phyloP scores from a whole-genome alignment of 2,113 vertebrate species.

The Anseranas semipalmata region DNA sequence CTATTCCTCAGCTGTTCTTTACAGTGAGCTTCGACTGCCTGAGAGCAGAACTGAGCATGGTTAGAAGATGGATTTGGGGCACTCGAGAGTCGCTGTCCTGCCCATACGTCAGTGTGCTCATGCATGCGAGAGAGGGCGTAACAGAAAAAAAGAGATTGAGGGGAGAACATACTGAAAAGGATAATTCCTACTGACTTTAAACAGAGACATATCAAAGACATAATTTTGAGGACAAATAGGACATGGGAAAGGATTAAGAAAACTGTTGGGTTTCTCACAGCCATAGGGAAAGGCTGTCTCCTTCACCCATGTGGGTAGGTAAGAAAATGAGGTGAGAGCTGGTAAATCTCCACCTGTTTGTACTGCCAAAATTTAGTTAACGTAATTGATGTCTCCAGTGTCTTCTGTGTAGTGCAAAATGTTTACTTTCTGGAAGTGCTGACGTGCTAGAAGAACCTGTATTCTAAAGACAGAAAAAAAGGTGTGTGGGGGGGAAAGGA shows the following conservation, averaged over 20 bases:
- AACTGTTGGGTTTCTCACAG: not conserved
- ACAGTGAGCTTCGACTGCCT: not conserved
- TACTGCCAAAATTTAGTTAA: not conserved
- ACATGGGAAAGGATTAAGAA: not conserved
- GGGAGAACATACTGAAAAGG: not conserved
- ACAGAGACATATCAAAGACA: not conserved
- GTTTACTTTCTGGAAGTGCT: not conserved
- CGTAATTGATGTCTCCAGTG: not conserved
- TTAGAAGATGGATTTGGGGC: not conserved
- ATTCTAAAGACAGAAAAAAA: not conserved
- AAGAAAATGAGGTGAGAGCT: not conserved
- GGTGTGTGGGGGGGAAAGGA: not conserved
- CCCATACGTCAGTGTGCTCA: not conserved
- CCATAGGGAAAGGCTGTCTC: not conserved
- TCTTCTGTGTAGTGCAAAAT: not conserved
- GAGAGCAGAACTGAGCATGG: not conserved
- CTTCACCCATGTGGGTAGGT: not conserved
- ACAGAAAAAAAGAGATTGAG: not conserved
- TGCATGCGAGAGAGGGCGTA: not conserved
- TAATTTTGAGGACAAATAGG: not conserved
- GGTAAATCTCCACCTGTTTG: not conserved
- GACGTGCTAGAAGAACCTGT: not conserved
- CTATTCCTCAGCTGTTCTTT: not conserved
- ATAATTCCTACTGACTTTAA: not conserved
- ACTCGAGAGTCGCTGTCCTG: rapidly evolving